Evolutionary conservation across 2,113 vertebrate genomes (phyloP).

Genomic region (Muntiacus reevesi): DNA sequence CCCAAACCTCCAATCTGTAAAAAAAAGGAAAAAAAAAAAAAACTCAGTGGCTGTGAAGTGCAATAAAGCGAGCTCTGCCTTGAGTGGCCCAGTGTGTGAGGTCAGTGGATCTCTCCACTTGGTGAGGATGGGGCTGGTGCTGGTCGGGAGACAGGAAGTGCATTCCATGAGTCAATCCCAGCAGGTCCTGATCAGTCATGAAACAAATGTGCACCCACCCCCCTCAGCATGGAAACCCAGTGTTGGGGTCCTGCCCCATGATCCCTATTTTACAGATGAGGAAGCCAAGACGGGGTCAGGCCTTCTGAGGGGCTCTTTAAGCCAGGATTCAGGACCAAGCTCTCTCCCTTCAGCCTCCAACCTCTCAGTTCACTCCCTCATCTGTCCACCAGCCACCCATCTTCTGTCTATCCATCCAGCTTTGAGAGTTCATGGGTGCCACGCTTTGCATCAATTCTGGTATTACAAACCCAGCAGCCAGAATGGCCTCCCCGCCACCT

Average conservation of each 20-base stretch:
- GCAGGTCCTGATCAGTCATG: neutral
- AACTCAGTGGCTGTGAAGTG: neutral
- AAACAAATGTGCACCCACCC: neutral
- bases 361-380: neutral
- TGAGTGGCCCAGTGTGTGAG: neutral
- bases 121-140: neutral
- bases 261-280: neutral
- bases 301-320: neutral
- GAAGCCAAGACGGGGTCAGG: neutral
- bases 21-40: neutral
- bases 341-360: neutral
- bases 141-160: neutral
- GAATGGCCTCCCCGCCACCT: neutral
- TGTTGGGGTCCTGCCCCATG: neutral
- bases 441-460: neutral
- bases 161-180: neutral
- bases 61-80: fast-evolving
- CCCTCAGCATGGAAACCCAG: neutral
- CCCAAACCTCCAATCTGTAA: neutral
- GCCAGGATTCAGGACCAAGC: neutral
- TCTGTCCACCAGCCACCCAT: neutral
- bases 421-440: neutral
- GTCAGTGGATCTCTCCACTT: neutral
- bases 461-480: neutral
- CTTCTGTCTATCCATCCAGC: neutral